Base-by-base conservation (phyloP, 2,888 invertebrate species). In the Hedya salicella region DNA sequence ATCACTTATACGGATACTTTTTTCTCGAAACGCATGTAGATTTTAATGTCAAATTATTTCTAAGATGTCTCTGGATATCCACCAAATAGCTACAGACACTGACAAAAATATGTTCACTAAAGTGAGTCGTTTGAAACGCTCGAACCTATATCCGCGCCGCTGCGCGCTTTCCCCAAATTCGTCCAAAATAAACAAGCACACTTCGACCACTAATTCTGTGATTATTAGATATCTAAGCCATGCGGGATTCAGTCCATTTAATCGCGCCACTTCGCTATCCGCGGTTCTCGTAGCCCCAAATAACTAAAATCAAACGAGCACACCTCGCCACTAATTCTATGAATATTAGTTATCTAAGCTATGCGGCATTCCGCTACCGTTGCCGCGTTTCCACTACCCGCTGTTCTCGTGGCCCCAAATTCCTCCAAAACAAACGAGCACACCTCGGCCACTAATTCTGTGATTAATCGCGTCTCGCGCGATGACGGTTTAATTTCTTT, bases 401-500 rank as follows among this genome's bases (percentile, higher is more conserved):
- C 62, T 57, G 2, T 3, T 53, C 39, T 65, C 25, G 8, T 48
- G 52, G 68, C 68, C 61, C 39, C 57, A 53, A 59, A 66, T 68
- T 52, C 66, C 61, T 62, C 54, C 54, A 63, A 70, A 69, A 68
- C 56, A 68, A 70, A 70, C 63, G 67, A 71, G 68, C 65, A 68
- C 64, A 68, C 66, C 56, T 66, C 68, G 59, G 52, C 67, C 64
- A 60, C 68, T 73, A 71, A 73, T 69, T 63, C 71, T 62, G 61
- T 74, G 73, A 74, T 74, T 71, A 73, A 74, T 74, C 68, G 61
- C 70, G 21, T 68, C 66, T 70, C 69, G 32, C 39, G 56, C 69
- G 68, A 73, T 73, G 73, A 74, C 74, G 74, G 67, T 74, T 73
- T 72, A 71, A 74, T 74, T 74, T 70, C 69, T 68, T 63, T 65